Evolutionary conservation across 2,797 vertebrate genomes (phyloP), one percentile per base, ranked within the genome.

Genomic region (Acanthurus leucopareius): DNA sequence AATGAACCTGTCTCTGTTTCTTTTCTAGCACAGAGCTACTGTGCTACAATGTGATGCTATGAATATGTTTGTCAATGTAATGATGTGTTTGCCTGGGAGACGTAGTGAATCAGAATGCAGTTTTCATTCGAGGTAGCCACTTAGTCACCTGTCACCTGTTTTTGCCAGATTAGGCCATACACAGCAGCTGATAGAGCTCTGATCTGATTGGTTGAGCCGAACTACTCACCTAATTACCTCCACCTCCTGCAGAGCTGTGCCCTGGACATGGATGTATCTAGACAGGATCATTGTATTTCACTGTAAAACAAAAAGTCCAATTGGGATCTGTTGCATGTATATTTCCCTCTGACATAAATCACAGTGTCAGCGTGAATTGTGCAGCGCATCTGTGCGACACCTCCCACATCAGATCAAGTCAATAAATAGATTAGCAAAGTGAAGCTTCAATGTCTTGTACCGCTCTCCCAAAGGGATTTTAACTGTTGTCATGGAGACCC

Each of bases 401-500:
- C 51, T 82, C 75, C 81, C 77, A 82, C 80, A 80, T 89, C 84
- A 86, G 77, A 90, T 89, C 77, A 70, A 78, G 78, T 83, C 86
- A 89, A 84, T 86, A 80, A 88, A 91, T 81, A 88, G 85, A 88
- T 86, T 78, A 89, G 84, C 84, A 85, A 89, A 90, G 80, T 90
- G 77, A 14, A 83, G 82, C 78, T 77, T 57, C 83, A 45, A 47
- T 85, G 85, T 84, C 75, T 86, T 77, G 73, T 86, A 71, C 87
- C 35, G 54, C 87, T 84, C 82, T 87, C 79, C 67, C 76, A 80
- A 51, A 88, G 82, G 82, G 85, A 90, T 91, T 91, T 87, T 91
- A 91, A 88, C 83, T 85, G 92, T 93, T 93, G 92, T 93, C 90
- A 92, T 92, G 90, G 88, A 86, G 83, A 93, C 89, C 84, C 63